A percentile compares a stretch with the other conserved stretches of the same genome.
phyloP scores from a whole-genome alignment of 2,113 vertebrate genomes.

The Daboia siamensis region DNA sequence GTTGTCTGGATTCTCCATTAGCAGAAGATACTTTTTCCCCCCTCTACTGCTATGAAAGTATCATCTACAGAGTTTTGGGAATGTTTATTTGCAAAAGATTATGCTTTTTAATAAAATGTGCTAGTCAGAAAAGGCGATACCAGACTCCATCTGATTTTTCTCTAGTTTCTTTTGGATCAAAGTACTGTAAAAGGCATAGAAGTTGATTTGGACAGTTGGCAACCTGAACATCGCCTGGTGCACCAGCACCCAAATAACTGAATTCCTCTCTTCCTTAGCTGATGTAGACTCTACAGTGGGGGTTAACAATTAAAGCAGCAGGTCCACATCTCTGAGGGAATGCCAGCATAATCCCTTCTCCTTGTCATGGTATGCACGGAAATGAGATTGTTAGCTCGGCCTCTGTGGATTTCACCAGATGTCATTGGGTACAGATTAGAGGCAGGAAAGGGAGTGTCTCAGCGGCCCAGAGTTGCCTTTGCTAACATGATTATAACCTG shows the following conservation, averaged over 20 bases:
- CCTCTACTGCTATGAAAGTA: neutral
- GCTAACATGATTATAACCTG: neutral
- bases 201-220: too few species aligned
- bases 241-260: constrained; percentile 23
- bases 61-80: neutral
- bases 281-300: constrained; percentile 1
- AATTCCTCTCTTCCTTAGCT: constrained; percentile 35
- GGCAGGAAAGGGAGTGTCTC: constrained; percentile 28
- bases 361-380: constrained; percentile 42
- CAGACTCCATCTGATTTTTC: neutral
- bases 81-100: neutral
- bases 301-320: constrained; percentile 50
- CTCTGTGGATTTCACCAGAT: constrained; percentile 64
- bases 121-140: neutral
- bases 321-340: constrained; percentile 54
- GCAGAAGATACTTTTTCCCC: neutral
- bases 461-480: constrained; percentile 10
- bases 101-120: neutral
- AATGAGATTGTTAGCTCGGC: constrained; percentile 54
- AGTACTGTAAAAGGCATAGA: neutral
- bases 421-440: constrained; percentile 55
- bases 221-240: neutral
- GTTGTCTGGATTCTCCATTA: neutral
- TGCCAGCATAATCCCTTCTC: constrained; percentile 49
- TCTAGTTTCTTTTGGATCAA: neutral